Percentiles rank a stretch among this genome's conserved stretches.
phyloP scores from a whole-genome alignment of 2,113 vertebrate species.

The Odocoileus virginianus region DNA sequence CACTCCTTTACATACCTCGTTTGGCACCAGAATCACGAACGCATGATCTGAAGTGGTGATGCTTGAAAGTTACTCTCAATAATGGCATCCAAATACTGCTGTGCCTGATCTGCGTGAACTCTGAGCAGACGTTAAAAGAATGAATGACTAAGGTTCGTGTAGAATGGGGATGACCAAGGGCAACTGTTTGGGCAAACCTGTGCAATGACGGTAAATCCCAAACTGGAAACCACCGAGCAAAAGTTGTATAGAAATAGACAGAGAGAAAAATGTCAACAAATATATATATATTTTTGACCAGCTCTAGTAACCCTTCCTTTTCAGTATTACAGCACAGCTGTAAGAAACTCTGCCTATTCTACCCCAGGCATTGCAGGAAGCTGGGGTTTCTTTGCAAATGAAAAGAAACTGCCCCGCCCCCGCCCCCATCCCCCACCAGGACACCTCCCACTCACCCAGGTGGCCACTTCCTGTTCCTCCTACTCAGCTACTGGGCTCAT shows the following conservation, averaged over 20 bases:
- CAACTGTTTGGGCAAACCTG: not conserved
- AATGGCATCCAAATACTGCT: not conserved
- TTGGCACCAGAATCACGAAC: not conserved
- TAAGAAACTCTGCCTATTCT: not conserved
- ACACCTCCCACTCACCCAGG: rapidly evolving
- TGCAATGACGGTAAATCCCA: not conserved
- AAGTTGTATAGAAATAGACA: not conserved
- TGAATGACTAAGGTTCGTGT: not conserved
- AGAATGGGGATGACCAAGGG: not conserved
- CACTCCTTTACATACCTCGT: not conserved
- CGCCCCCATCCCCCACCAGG: rapidly evolving
- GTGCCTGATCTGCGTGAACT: not conserved
- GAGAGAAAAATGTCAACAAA: not conserved
- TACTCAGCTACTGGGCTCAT: not conserved
- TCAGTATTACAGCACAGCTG: not conserved
- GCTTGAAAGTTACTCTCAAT: not conserved
- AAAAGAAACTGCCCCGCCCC: not conserved
- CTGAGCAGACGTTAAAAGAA: not conserved
- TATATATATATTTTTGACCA: not conserved
- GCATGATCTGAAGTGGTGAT: not conserved
- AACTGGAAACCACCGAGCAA: not conserved
- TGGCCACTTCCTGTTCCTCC: not conserved
- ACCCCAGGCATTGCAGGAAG: not conserved
- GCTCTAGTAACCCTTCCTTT: not conserved
- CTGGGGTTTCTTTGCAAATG: not conserved